Evolutionary conservation across 2,888 invertebrate species (phyloP).

Genomic region (Leptinotarsa haldemani): DNA sequence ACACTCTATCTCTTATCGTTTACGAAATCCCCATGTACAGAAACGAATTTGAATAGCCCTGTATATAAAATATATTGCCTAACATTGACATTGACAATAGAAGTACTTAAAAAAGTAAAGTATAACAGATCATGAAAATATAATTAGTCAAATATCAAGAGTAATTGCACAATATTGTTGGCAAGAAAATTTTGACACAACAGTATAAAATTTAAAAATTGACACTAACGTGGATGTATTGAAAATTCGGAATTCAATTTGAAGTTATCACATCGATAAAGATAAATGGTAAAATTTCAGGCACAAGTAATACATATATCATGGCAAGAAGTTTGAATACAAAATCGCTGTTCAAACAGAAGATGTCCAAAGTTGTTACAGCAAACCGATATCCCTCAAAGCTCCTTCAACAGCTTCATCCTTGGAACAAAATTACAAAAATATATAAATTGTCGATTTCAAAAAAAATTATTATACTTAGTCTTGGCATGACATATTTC

Average conservation of each 20-base stretch:
- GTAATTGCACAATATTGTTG: background rate
- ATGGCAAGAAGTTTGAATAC: slow-evolving; percentile 3
- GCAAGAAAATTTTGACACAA: background rate
- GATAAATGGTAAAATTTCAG: slow-evolving; percentile 1
- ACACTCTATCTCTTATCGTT: no score
- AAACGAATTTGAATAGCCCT: background rate
- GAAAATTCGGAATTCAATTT: background rate
- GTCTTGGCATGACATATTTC: slow-evolving; percentile 6
- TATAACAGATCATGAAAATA: background rate
- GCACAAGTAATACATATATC: slow-evolving; percentile 13
- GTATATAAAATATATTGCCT: background rate
- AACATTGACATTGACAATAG: background rate
- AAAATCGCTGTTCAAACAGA: slow-evolving; percentile 1
- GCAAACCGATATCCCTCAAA: slow-evolving; percentile 93
- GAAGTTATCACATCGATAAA: slow-evolving; percentile 14
- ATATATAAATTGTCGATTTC: slow-evolving; percentile 24
- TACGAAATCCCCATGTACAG: no score
- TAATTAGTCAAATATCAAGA: background rate
- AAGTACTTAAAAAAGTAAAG: background rate
- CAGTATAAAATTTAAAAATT: background rate
- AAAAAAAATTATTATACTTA: slow-evolving; percentile 9
- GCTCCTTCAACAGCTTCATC: slow-evolving; percentile 95
- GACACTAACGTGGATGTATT: background rate
- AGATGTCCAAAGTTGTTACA: slow-evolving; percentile 67
- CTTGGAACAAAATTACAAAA: slow-evolving; percentile 67